These are phyloP conservation scores for Phoxinus phoxinus DNA, from an alignment of 2,113 vertebrate species.

Conservation along the genomic window DNA sequence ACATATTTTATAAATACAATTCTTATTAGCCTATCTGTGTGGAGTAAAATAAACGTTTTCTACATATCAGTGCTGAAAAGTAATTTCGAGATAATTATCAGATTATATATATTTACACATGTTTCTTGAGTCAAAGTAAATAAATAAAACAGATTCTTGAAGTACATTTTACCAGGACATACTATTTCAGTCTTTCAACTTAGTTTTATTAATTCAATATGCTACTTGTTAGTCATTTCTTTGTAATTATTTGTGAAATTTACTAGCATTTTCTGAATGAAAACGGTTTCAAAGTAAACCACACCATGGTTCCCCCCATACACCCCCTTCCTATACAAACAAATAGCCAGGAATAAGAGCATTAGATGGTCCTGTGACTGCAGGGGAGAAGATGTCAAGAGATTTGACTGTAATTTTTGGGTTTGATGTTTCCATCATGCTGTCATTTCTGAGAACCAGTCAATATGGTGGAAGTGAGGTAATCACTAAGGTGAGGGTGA, in stretches of 20 bases:
- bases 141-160: no score
- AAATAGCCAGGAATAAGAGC: background rate
- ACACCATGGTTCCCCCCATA: no score
- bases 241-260: background rate
- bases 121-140: no score
- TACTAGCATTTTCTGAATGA: no score
- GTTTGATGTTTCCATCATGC: background rate
- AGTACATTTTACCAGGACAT: background rate
- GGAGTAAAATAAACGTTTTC: background rate
- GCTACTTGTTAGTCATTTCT: background rate
- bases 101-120: background rate
- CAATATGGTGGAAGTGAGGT: constrained; percentile 16
- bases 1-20: background rate
- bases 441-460: background rate
- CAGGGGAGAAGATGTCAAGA: background rate
- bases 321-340: background rate
- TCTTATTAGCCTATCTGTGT: no score
- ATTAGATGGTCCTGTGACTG: background rate
- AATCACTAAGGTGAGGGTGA: constrained; percentile 14
- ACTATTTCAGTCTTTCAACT: background rate
- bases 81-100: background rate
- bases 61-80: background rate
- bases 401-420: background rate
- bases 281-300: background rate
- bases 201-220: background rate